Base-by-base conservation (phyloP, 2,797 vertebrate genomes). In the Iguana delicatissima region DNA sequence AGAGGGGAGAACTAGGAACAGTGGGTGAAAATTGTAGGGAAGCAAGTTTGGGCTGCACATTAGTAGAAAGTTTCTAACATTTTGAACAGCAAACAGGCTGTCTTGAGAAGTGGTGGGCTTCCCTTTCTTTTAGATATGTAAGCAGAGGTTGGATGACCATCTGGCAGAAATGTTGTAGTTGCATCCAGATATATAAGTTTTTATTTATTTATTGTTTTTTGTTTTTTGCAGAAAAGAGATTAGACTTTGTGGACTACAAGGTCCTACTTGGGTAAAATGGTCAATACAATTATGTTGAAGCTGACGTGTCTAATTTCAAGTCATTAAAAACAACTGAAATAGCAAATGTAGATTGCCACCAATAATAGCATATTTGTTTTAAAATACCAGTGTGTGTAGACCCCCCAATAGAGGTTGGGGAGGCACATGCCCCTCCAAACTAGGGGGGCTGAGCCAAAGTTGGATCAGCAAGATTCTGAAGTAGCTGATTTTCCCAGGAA, bases 221-320 rank as follows among this genome's bases (percentile, higher is more conserved):
- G 42, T 46, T 46, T 46, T 62, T 2, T 24, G 18, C 12, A n/a
- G 29, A 32, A 13, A 13, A n/a, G 38, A 50, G 52, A 2, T 79
- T 29, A 18, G 24, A 79, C 4, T 50, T 26, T 1, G 29, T 50
- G 77, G 26, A 9, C 26, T 29, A 42, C 42, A 80, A 80, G 77
- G 26, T 32, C 46, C 77, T 46, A 46, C 77, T 24, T 42, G 0
- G 0, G 2, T 86, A 77, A 93, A 92, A 46, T n/a, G 59, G 46
- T 84, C 50, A 59, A 14, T 50, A 59, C 8, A 69, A 50, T 38
- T 93, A 20, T 80, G 76, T 32, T 84, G 81, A 69, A 72, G 83
- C 85, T 80, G 69, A 59, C 42, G 76, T 84, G 6, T n/a, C 46
- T 83, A 84, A 55, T 35, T 74, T 35, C 50, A 74, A 35, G 22